Conservation (phyloP, 2,797 vertebrate species). For the Neoniphon sammara region DNA sequence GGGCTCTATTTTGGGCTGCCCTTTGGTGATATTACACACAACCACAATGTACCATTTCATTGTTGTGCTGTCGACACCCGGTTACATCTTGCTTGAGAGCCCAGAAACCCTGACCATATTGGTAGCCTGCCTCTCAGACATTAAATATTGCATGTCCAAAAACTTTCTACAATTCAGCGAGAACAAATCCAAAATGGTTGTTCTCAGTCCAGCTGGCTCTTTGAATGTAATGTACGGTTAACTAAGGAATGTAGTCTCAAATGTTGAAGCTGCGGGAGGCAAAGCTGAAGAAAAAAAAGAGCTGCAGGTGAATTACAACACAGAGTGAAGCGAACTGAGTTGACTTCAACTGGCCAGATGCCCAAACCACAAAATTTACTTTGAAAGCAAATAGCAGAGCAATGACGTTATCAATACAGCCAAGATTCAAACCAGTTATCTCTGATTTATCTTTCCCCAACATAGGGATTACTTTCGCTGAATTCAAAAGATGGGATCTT, state of each 20-base stretch:
- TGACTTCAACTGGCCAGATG: slow-evolving; percentile 50
- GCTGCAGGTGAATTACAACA: slow-evolving; percentile 67
- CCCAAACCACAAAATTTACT: slow-evolving; percentile 28
- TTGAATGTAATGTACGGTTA: too few relatives aligned
- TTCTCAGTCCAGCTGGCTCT: too few relatives aligned
- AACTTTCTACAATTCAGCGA: slow-evolving; percentile 20
- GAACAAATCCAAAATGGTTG: too few relatives aligned
- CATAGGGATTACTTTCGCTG: slow-evolving; percentile 25
- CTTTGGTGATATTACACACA: too few relatives aligned
- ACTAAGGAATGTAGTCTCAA: neutral
- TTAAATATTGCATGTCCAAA: slow-evolving; percentile 5
- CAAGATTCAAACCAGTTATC: slow-evolving; percentile 54
- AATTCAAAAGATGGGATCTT: slow-evolving; percentile 15
- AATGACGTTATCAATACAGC: slow-evolving; percentile 11
- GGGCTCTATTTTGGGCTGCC: neutral
- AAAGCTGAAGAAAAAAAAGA: slow-evolving; percentile 66
- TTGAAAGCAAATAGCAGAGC: slow-evolving; percentile 44
- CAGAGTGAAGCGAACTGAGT: slow-evolving; percentile 41
- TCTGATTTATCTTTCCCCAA: slow-evolving; percentile 49
- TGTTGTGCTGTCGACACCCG: too few relatives aligned
- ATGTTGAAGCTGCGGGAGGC: slow-evolving; percentile 65
- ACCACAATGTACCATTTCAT: too few relatives aligned
- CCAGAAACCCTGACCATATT: neutral
- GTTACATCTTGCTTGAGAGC: neutral
- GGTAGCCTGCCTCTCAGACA: slow-evolving; percentile 16